Conservation (phyloP, 53 echinoderm and acorn worm species). For the Crossaster papposus region DNA sequence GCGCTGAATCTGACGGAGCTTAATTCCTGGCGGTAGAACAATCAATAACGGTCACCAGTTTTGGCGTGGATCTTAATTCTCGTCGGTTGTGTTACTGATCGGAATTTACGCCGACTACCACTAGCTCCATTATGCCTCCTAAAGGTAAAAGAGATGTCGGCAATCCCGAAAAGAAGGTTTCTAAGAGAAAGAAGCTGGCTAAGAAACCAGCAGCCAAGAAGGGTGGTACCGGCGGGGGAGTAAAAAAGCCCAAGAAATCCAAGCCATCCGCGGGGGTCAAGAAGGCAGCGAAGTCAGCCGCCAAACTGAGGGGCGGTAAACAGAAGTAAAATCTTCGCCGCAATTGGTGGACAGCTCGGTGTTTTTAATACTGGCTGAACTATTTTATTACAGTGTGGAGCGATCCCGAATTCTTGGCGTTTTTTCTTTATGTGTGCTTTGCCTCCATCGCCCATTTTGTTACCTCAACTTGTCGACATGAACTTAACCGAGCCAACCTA, state of each 20-base stretch:
- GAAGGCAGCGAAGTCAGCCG: slow-evolving; percentile 23
- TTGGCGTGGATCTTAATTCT: neutral
- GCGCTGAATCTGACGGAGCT: neutral
- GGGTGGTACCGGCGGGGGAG: neutral
- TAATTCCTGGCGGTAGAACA: neutral
- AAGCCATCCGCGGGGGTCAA: slow-evolving; percentile 11
- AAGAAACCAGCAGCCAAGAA: slow-evolving; percentile 18
- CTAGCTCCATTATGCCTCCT: neutral
- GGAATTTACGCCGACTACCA: neutral
- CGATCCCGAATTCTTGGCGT: neutral
- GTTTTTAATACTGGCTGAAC: neutral
- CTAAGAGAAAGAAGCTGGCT: neutral
- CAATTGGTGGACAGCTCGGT: neutral
- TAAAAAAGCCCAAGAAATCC: slow-evolving; percentile 31
- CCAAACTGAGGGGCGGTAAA: neutral
- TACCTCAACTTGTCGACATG: too few species aligned
- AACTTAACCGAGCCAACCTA: neutral
- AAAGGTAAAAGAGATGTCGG: neutral
- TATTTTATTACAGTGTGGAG: neutral
- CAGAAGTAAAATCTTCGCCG: neutral
- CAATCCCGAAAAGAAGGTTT: neutral
- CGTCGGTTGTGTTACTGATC: neutral
- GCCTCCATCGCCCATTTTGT: neutral
- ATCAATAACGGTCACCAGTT: slow-evolving; percentile 10
- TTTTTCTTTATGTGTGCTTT: neutral